Evolutionary conservation across 2,797 vertebrate species (phyloP).

Genomic region (Artibeus jamaicensis): DNA sequence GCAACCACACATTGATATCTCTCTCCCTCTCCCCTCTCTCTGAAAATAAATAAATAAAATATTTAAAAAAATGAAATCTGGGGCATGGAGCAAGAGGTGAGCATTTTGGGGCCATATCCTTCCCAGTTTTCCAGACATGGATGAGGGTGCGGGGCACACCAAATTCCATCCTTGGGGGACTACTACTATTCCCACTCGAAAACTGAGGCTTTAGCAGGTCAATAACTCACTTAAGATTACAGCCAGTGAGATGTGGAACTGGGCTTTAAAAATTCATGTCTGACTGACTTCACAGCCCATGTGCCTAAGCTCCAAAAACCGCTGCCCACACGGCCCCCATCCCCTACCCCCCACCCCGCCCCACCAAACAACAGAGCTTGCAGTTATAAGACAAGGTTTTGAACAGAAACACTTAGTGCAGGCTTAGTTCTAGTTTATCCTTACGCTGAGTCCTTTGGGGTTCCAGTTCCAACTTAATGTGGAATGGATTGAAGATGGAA

Average conservation of each 20-base stretch:
- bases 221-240: background rate
- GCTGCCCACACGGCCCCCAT: background rate
- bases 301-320: background rate
- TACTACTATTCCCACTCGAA: background rate
- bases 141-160: background rate
- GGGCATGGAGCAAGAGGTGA: background rate
- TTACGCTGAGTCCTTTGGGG: background rate
- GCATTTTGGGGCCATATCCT: background rate
- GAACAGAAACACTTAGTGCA: background rate
- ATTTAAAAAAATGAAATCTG: constrained; percentile 8
- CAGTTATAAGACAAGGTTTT: background rate
- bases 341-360: background rate
- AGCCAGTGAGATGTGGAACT: background rate
- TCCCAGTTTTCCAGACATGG: background rate
- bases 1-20: too few species aligned
- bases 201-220: background rate
- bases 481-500: background rate
- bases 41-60: too few species aligned
- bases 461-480: background rate
- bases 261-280: background rate
- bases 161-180: background rate
- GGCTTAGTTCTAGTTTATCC: background rate
- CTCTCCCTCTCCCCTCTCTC: too few species aligned
- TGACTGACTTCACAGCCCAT: background rate
- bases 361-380: background rate